A percentile compares a stretch with the other conserved stretches of the same genome.
Conservation (phyloP, 2,113 vertebrate species). For the Camelus bactrianus region DNA sequence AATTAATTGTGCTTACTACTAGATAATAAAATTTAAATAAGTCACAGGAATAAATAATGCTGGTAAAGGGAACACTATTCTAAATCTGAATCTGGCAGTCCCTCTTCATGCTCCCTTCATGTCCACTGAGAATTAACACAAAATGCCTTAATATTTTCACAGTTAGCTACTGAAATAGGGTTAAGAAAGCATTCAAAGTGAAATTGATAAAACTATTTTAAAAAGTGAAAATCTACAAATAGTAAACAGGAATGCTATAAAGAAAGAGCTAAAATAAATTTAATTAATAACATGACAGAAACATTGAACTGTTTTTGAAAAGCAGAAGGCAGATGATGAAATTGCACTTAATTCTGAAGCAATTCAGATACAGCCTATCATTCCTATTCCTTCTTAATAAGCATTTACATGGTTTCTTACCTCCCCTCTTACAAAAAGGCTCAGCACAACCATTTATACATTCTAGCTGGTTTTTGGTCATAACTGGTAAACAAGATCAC, state of each 20-base stretch:
- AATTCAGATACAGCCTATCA: slow-evolving; percentile 64
- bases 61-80: slow-evolving; percentile 5
- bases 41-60: not conserved
- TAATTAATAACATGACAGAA: slow-evolving; percentile 76
- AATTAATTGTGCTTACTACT: slow-evolving; percentile 63
- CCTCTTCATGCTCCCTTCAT: slow-evolving; percentile 25
- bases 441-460: slow-evolving; percentile 41
- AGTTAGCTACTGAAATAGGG: slow-evolving; percentile 80
- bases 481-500: not conserved
- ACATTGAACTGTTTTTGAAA: slow-evolving; percentile 79
- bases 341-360: slow-evolving; percentile 89
- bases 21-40: slow-evolving; percentile 44
- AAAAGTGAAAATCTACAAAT: slow-evolving; percentile 71
- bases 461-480: slow-evolving; percentile 75
- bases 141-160: slow-evolving; percentile 38
- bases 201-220: slow-evolving; percentile 58
- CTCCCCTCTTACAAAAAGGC: slow-evolving; percentile 59
- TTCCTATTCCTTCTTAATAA: slow-evolving; percentile 36
- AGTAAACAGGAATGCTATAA: slow-evolving; percentile 74
- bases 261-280: slow-evolving; percentile 83
- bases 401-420: not conserved
- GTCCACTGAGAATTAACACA: slow-evolving; percentile 73
- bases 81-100: not conserved
- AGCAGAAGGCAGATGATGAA: slow-evolving; percentile 86
- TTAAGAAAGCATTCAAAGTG: slow-evolving; percentile 63